Evolutionary conservation across 2,888 invertebrate species (phyloP), one percentile per base, ranked within the genome.

Genomic region (Meta bourneti): DNA sequence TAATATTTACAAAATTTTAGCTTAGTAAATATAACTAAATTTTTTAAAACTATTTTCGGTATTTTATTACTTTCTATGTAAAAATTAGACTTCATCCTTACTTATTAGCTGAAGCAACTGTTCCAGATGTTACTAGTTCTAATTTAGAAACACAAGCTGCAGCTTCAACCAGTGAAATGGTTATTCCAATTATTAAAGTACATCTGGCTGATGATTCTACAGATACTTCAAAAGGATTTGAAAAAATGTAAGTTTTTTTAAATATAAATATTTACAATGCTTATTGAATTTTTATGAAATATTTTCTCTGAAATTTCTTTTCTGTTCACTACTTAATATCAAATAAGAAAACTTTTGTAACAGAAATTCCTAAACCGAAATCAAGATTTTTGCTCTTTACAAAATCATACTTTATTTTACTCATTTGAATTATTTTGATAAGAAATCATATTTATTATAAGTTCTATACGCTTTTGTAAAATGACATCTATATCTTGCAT

Each of bases 161-260:
- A 1, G 52, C 19, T 80, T 52, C 70, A 70, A 83, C 51, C 5
- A 71, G 61, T 83, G 79, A 89, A 16, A 49, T 80, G 13, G 6
- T 75, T n/a, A 80, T 83, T 80, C 83, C 84, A 75, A 52, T 51
- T 49, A 92, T 89, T 20, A 92, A 84, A 80, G 79, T 88, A 1
- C 88, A 91, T 61, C 71, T 75, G 16, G 92, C 72, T 9, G 92
- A 92, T 16, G 92, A 92, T 49, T 54, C 89, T 13, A 13, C 72
- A 52, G 75, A 86, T 34, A 9, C 52, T 2, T 6, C 80, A 20
- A 20, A 19, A 13, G 49, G 34, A 16, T 19, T 34, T 34, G 51
- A 8, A 48, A 70, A 54, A 11, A 54, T 13, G 78, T 79, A 79
- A 87, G 79, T 72, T 13, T 6, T 16, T 11, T 54, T 1, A 54